Evolutionary conservation across 2,888 invertebrate genomes (phyloP).

Genomic region (Ormyrus labotus): DNA sequence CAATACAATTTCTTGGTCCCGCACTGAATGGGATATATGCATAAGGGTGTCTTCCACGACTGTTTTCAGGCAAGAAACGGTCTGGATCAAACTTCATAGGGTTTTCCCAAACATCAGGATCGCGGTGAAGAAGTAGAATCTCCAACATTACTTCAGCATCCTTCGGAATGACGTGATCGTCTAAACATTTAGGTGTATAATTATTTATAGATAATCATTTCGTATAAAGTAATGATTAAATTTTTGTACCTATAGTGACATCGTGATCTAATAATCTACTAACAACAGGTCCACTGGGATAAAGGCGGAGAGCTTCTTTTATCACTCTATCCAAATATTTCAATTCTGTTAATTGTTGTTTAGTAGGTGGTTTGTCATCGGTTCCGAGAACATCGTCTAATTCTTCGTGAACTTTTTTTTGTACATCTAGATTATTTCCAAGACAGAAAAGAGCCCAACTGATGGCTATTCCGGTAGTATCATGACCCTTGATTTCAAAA

Average conservation of each 20-base stretch:
- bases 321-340: slow-evolving; percentile 79
- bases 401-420: slow-evolving; percentile 76
- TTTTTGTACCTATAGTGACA: slow-evolving; percentile 71
- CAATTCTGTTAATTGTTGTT: slow-evolving; percentile 72
- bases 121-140: slow-evolving; percentile 76
- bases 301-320: slow-evolving; percentile 78
- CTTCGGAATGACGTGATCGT: slow-evolving; percentile 73
- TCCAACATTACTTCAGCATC: slow-evolving; percentile 72
- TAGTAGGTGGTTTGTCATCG: slow-evolving; percentile 63
- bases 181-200: slow-evolving; percentile 62
- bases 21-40: slow-evolving; percentile 70
- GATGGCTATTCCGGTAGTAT: slow-evolving; percentile 78
- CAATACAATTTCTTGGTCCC: slow-evolving; percentile 70
- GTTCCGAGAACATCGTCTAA: slow-evolving; percentile 71
- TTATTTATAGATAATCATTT: neutral
- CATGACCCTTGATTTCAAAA: slow-evolving; percentile 73
- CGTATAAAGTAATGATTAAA: neutral
- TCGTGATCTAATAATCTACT: slow-evolving; percentile 75
- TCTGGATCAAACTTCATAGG: slow-evolving; percentile 76
- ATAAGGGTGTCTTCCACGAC: slow-evolving; percentile 64
- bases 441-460: slow-evolving; percentile 77
- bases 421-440: slow-evolving; percentile 76
- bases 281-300: slow-evolving; percentile 77
- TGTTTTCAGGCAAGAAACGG: slow-evolving; percentile 74
- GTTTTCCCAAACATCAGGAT: slow-evolving; percentile 76